Conservation (phyloP, 2,888 invertebrate species). For the Diogma glabrata region DNA sequence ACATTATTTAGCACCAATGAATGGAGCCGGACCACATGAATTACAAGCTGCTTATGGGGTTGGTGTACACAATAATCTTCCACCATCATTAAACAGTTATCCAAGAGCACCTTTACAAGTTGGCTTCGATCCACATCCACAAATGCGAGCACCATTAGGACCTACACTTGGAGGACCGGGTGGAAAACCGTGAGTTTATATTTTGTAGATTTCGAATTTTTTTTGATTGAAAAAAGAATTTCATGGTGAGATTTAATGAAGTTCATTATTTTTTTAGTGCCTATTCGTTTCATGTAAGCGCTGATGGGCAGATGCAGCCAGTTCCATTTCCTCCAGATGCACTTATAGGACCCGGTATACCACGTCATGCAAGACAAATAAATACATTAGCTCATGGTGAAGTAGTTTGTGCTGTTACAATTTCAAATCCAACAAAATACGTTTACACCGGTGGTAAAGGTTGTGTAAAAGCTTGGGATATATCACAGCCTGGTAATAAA, state of each 20-base stretch:
- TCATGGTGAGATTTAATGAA: conserved; percentile 6
- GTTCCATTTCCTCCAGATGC: conserved; percentile 93
- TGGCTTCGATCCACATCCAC: conserved; percentile 53
- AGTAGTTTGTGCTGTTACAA: conserved; percentile 94
- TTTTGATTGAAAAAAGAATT: background rate
- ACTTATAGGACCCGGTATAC: conserved; percentile 84
- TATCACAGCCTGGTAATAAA: conserved; percentile 75
- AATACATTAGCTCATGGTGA: conserved; percentile 91
- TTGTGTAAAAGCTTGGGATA: conserved; percentile 96
- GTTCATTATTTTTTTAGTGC: conserved; percentile 50
- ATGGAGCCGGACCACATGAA: conserved; percentile 48
- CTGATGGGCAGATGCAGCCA: conserved; percentile 80
- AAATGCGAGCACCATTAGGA: conserved; percentile 44
- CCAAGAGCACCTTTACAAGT: conserved; percentile 53
- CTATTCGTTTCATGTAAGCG: conserved; percentile 88
- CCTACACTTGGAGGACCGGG: conserved; percentile 53
- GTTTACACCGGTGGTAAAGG: conserved; percentile 95
- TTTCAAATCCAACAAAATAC: conserved; percentile 84
- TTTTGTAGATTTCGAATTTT: conserved; percentile 11
- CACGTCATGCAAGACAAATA: conserved; percentile 76
- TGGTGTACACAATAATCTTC: conserved; percentile 51
- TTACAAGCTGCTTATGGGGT: conserved; percentile 42
- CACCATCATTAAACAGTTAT: conserved; percentile 51
- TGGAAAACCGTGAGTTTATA: conserved; percentile 69
- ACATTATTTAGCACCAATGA: conserved; percentile 42